A percentile compares a stretch with the other conserved stretches of the same genome.
These are phyloP conservation scores for Microtus ochrogaster DNA, from an alignment of 2,113 vertebrate genomes.

Conservation along the genomic window DNA sequence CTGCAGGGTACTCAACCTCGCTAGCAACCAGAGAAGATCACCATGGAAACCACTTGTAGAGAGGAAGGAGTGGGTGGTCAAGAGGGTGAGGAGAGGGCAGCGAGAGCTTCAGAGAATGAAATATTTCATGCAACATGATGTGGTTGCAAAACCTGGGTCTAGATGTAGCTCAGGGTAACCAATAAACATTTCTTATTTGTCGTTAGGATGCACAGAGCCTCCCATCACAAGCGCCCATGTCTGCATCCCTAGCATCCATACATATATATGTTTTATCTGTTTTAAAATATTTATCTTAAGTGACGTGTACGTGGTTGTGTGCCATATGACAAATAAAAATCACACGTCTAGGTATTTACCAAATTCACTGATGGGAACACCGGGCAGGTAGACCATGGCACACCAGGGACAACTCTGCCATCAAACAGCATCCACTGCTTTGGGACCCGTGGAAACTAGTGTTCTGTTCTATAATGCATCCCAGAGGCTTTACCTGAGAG, in stretches of 20 bases:
- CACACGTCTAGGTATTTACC: neutral
- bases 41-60: slow-evolving; percentile 21
- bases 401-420: no score
- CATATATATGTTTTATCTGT: no score
- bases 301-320: neutral
- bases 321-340: neutral
- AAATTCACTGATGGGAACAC: neutral
- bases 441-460: neutral
- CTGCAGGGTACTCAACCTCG: neutral
- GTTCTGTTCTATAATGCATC: neutral
- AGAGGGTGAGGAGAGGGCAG: neutral
- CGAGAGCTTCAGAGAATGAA: neutral
- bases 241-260: no score
- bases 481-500: neutral
- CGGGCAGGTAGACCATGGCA: neutral
- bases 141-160: neutral
- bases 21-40: neutral
- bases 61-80: neutral
- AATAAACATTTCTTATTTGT: neutral
- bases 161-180: neutral
- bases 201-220: neutral
- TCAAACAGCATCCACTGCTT: no score
- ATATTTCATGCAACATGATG: neutral
- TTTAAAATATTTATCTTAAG: neutral
- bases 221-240: neutral